Evolutionary conservation across 2,888 invertebrate genomes (phyloP), one percentile per base, ranked within the genome.

Genomic region (Epirrita christyi): DNA sequence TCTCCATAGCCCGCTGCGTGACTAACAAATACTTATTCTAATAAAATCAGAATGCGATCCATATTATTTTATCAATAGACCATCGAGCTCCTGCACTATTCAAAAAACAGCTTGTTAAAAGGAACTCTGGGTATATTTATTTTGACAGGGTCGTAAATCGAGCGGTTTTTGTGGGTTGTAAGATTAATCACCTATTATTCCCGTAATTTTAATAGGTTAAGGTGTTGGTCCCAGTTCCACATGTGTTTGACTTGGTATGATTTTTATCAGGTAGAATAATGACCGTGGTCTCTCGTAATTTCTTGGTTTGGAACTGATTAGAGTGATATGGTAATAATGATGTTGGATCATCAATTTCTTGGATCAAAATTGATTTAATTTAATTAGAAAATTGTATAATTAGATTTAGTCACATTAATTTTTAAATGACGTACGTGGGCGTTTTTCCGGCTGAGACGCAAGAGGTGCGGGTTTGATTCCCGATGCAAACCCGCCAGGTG

Each of bases 121-220:
- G 66, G 70, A 70, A 68, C 69, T 71, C 70, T 61, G 69, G 76
- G 80, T 81, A 80, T 86, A 88, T 86, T 86, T 88, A 90, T 88
- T 86, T 84, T 86, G 88, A 88, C 86, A 83, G 74, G 56, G 68
- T 64, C 75, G 80, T 90, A 89, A 88, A 89, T 89, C 73, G 73
- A 63, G 61, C 45, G 62, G 61, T 88, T 86, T 59, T 85, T 87
- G 82, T 84, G 71, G 69, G 70, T 61, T 59, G 69, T 63, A 81
- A 87, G 89, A 90, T 90, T 89, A 90, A 89, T 91, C 84, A 79
- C 81, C 85, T 81, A 86, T 88, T 88, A 87, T 87, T 80, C 80
- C 68, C 75, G 81, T 86, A 84, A 89, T 86, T 88, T 86, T 87
- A 88, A 89, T 89, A 88, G 86, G 68, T 64, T 69, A 78, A 86